Conservation (phyloP, 2,797 vertebrate genomes). For the Crenuchus spilurus region DNA sequence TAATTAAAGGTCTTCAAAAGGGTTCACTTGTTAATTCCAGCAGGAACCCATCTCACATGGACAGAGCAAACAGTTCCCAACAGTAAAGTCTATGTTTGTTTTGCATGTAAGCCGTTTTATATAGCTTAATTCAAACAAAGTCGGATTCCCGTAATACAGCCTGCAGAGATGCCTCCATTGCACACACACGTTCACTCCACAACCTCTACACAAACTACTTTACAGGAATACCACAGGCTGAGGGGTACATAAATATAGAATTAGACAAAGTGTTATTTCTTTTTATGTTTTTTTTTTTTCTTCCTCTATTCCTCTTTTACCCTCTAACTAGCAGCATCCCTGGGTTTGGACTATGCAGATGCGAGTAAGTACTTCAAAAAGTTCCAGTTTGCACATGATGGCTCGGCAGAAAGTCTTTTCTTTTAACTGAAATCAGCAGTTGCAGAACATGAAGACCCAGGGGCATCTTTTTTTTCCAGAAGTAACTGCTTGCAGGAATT, state of each 20-base stretch:
- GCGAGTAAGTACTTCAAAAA: slow-evolving; percentile 76
- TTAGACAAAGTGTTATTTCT: slow-evolving; percentile 78
- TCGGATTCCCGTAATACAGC: slow-evolving; percentile 67
- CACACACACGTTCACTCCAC: slow-evolving; percentile 62
- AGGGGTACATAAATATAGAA: slow-evolving; percentile 80
- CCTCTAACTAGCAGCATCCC: slow-evolving; percentile 71
- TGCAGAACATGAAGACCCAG: slow-evolving; percentile 67
- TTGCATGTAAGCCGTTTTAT: slow-evolving; percentile 66
- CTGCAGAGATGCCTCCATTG: slow-evolving; percentile 63
- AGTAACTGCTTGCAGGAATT: slow-evolving; percentile 75
- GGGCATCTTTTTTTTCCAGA: slow-evolving; percentile 67
- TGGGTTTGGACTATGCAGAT: slow-evolving; percentile 72
- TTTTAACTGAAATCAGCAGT: slow-evolving; percentile 84
- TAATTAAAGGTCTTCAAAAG: neutral
- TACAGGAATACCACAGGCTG: slow-evolving; percentile 74
- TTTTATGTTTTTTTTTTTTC: slow-evolving; percentile 64
- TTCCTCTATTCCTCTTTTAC: slow-evolving; percentile 50
- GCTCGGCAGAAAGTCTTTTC: slow-evolving; percentile 74
- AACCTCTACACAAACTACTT: slow-evolving; percentile 73
- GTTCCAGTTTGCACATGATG: slow-evolving; percentile 75
- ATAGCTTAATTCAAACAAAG: slow-evolving; percentile 75
- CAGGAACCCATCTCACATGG: slow-evolving; percentile 40
- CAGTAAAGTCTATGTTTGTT: slow-evolving; percentile 55
- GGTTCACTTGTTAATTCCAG: slow-evolving; percentile 44
- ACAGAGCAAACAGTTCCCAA: slow-evolving; percentile 37